These are phyloP conservation scores for Betta splendens DNA, from an alignment of 2,797 vertebrate species.

Conservation along the genomic window DNA sequence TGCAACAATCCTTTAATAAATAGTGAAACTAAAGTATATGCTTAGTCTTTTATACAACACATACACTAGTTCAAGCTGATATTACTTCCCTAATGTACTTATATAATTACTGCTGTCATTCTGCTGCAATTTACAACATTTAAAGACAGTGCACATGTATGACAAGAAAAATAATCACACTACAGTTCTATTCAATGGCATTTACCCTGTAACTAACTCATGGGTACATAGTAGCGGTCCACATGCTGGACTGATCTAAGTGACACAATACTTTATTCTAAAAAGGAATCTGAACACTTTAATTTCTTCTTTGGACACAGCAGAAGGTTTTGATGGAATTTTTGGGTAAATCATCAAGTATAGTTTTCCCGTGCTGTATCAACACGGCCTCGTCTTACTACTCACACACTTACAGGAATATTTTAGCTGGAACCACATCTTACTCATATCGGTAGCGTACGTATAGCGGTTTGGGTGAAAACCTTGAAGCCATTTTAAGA, in stretches of 20 bases:
- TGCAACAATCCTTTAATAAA: neutral
- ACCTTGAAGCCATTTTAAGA: neutral
- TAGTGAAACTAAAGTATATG: no score
- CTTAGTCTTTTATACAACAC: neutral
- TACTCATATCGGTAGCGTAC: neutral
- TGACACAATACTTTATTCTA: rapidly evolving
- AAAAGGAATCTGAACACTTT: neutral
- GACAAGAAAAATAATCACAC: neutral
- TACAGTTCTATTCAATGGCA: neutral
- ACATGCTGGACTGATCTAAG: no score
- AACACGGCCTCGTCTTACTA: conserved; percentile 49
- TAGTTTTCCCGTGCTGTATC: neutral
- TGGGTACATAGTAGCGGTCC: neutral
- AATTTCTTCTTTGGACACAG: neutral
- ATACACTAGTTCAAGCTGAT: neutral
- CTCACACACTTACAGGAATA: conserved; percentile 39
- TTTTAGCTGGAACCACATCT: conserved; percentile 10
- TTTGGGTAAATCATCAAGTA: neutral
- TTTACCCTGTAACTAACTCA: neutral
- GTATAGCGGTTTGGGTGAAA: neutral
- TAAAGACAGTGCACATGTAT: neutral
- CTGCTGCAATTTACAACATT: neutral
- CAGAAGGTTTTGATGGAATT: neutral
- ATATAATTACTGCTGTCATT: neutral
- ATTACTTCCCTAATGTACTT: neutral